Conservation (phyloP, 2,797 vertebrate genomes). For the Mico argentatus region DNA sequence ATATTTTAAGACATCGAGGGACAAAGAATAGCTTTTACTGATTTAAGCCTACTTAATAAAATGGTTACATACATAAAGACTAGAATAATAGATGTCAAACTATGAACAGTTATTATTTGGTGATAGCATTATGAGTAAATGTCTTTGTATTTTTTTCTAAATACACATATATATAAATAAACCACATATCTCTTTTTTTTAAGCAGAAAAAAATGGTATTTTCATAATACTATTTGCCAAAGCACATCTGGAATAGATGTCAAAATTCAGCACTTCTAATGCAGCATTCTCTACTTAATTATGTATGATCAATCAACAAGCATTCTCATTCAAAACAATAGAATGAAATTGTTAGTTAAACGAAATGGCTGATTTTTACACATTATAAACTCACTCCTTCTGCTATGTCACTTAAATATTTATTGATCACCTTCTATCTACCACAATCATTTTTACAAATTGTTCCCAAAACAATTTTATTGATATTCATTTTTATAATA, state of each 20-base stretch:
- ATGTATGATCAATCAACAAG: not conserved
- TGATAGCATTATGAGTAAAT: not conserved
- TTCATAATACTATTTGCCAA: not conserved
- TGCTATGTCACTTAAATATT: not conserved
- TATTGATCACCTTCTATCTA: not conserved
- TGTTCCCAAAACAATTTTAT: constrained; percentile 6
- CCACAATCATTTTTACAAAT: constrained; percentile 3
- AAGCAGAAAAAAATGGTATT: not conserved
- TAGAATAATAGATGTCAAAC: not conserved
- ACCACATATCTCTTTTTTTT: not conserved
- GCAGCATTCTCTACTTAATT: constrained; percentile 22
- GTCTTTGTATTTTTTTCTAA: not conserved
- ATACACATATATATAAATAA: not conserved
- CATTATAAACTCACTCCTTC: not conserved
- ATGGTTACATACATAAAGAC: not conserved
- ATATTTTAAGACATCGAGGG: not conserved
- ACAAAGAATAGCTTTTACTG: not conserved
- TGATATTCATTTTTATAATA: constrained; percentile 14
- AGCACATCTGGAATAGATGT: not conserved
- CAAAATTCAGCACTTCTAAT: not conserved
- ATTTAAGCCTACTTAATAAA: not conserved
- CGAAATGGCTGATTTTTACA: constrained; percentile 31
- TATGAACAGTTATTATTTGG: not conserved
- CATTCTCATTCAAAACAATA: not conserved
- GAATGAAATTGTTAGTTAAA: not conserved